A percentile compares a stretch with the other conserved stretches of the same genome.
These are phyloP conservation scores for Sus scrofa DNA, from an alignment of 2,113 vertebrate genomes.

Conservation along the genomic window DNA sequence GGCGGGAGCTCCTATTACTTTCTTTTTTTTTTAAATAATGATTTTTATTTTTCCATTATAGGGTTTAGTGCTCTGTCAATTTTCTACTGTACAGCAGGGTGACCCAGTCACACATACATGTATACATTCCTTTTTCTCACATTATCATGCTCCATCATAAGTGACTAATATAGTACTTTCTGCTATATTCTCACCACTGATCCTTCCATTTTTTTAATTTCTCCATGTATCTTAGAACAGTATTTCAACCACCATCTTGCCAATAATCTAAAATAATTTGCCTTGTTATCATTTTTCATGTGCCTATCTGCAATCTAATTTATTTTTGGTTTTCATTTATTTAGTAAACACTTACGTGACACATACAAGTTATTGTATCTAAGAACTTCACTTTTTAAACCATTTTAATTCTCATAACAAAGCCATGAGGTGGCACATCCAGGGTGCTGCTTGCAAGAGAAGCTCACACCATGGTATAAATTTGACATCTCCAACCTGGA, in stretches of 20 bases:
- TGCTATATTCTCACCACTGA: neutral
- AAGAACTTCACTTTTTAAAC: neutral
- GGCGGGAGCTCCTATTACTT: too few species aligned
- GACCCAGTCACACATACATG: too few species aligned
- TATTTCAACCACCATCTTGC: neutral
- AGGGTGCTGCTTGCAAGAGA: neutral
- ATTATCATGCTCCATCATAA: too few species aligned
- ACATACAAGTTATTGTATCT: neutral
- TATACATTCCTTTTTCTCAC: too few species aligned
- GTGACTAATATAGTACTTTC: neutral
- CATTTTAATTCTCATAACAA: neutral
- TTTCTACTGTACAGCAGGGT: too few species aligned
- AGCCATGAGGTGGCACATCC: neutral
- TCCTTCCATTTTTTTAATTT: neutral
- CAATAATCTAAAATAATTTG: neutral
- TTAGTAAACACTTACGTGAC: neutral
- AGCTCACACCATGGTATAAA: neutral
- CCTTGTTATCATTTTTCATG: neutral
- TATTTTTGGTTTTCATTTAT: constrained; percentile 18
- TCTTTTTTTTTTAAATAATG: too few species aligned
- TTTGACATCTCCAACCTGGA: neutral
- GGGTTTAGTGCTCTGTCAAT: too few species aligned
- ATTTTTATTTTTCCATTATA: too few species aligned
- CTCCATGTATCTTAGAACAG: neutral
- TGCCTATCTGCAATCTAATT: neutral